Conservation (phyloP, 1,140 invertebrate species). For the Drosophila takahashii region DNA sequence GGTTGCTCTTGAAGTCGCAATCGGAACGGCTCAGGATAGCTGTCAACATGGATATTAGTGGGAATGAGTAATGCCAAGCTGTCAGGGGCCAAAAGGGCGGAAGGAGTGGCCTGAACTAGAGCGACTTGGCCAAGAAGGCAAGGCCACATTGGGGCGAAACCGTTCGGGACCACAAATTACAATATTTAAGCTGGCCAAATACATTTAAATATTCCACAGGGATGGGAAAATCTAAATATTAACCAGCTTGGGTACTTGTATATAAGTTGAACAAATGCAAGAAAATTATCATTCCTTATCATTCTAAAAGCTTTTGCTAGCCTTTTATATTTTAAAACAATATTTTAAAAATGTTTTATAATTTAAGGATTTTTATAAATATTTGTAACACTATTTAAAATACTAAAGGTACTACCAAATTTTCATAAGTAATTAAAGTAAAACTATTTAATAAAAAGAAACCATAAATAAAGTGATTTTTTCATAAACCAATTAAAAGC, state of each 20-base stretch:
- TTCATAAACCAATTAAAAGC: not conserved
- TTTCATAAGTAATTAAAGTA: not conserved
- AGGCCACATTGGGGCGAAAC: not conserved
- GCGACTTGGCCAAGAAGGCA: not conserved
- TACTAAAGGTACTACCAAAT: no score
- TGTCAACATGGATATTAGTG: constrained; percentile 65
- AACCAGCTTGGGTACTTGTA: not conserved
- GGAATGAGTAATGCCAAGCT: constrained; percentile 52
- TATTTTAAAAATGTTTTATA: no score
- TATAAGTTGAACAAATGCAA: not conserved
- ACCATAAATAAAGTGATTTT: not conserved
- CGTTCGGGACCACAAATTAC: not conserved
- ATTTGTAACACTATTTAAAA: no score
- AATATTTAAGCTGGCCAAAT: not conserved
- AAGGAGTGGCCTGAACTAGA: constrained; percentile 8
- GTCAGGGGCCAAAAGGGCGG: not conserved
- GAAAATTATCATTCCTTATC: no score
- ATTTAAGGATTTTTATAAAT: no score
- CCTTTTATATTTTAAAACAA: no score
- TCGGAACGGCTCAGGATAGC: constrained; percentile 29
- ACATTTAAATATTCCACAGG: not conserved
- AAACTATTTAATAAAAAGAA: not conserved
- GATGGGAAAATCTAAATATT: not conserved
- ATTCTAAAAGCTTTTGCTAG: no score
- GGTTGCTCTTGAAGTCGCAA: constrained; percentile 14